These are phyloP conservation scores for Tetanocera ferruginea DNA, from an alignment of 2,888 invertebrate species.

Conservation along the genomic window DNA sequence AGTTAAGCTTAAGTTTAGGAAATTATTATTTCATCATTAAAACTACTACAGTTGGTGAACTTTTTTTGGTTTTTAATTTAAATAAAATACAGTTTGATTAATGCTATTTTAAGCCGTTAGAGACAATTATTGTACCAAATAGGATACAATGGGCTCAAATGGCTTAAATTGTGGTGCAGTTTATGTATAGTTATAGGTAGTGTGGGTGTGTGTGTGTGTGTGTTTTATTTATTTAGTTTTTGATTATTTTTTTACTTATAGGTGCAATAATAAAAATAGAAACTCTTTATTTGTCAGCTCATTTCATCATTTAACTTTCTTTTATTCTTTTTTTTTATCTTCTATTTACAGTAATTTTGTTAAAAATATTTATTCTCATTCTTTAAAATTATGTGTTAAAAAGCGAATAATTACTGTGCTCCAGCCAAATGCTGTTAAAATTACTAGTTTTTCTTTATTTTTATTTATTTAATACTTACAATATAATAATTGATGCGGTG, in stretches of 20 bases:
- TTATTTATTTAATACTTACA: constrained; percentile 27
- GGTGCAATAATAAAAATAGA: constrained; percentile 9
- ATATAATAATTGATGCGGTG: constrained; percentile 28
- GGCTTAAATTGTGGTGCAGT: neutral
- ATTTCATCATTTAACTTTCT: no score
- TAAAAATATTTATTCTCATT: neutral
- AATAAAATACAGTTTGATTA: no score
- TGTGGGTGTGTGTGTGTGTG: constrained; percentile 34
- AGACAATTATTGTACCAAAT: no score
- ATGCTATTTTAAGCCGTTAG: no score
- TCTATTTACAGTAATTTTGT: neutral
- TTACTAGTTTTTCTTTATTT: neutral
- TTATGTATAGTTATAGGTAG: constrained; percentile 16
- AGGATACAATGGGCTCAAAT: no score
- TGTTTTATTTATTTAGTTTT: constrained; percentile 42
- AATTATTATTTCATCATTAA: no score
- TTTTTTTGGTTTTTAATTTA: no score
- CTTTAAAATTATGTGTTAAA: neutral
- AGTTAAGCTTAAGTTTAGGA: no score
- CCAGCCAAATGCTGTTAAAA: neutral
- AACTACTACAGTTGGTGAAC: no score
- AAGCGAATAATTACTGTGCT: neutral
- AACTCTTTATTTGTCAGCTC: neutral
- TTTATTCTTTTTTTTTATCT: neutral
- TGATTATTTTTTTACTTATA: neutral